These are phyloP conservation scores for Doris montereyensis DNA, from an alignment of 2,888 invertebrate genomes.

Conservation along the genomic window DNA sequence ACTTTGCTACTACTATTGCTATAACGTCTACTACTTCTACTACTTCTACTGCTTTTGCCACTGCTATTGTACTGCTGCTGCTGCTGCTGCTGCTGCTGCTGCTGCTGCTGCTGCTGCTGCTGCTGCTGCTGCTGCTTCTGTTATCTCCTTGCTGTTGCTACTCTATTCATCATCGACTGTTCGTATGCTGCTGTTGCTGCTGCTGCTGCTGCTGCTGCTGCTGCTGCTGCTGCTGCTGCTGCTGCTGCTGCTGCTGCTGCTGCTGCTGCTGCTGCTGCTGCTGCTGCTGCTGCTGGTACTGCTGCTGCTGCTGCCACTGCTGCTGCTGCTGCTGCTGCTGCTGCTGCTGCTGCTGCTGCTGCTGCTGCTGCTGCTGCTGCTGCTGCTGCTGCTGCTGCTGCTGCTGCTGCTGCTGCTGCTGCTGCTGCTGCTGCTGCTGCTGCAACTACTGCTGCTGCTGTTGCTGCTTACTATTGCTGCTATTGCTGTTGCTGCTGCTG, in stretches of 20 bases:
- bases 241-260: neutral
- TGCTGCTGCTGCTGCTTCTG: neutral
- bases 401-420: too few species aligned
- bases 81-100: neutral
- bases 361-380: neutral
- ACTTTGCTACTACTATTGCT: too few species aligned
- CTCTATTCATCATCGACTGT: neutral
- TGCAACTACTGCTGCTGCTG: too few species aligned
- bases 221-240: neutral
- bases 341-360: neutral
- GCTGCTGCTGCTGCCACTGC: too few species aligned
- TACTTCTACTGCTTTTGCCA: neutral
- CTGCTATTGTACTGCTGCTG: too few species aligned
- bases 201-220: constrained; percentile 1
- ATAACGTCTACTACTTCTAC: too few species aligned
- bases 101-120: neutral
- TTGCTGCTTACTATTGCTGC: too few species aligned
- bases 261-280: neutral
- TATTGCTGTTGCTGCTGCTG: too few species aligned
- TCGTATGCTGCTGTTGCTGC: too few species aligned
- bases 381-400: too few species aligned
- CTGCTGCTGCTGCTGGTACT: too few species aligned
- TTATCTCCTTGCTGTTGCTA: neutral
- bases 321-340: constrained; percentile 2
- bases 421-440: too few species aligned